Evolutionary conservation across 2,113 vertebrate species (phyloP), one percentile per base, ranked within the genome.

Genomic region (Dasyornis broadbenti): DNA sequence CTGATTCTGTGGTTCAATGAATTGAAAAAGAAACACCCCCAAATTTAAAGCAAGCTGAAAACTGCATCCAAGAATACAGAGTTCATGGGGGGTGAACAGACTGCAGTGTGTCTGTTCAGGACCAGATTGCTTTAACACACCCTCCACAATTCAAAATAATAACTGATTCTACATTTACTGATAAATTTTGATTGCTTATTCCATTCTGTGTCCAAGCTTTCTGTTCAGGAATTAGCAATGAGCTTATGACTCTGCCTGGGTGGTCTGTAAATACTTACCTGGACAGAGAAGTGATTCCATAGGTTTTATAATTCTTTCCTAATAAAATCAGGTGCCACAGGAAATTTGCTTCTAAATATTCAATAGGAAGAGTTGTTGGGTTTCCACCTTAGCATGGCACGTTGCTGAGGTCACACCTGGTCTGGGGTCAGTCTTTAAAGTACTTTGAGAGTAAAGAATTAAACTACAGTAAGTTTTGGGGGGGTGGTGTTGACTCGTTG

Each of bases 401-500:
- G 12, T 37, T 61, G 30, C 64, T 52, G 4, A 37, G 64, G 33
- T 50, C 14, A 50, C n/a, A 47, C 23, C 31, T 40, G 23, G 7
- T 4, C n/a, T 59, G 63, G 54, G 33, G 10, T 44, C 54, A 33
- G 44, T 11, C 33, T 50, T 39, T 33, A 3, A 49, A 45, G 54
- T 23, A 21, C 54, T 40, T 39, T 2, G 20, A 68, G 66, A 47
- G 37, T 19, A 31, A 82, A 57, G 23, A 60, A 30, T 30, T 59
- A 22, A 86, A 20, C 10, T 30, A 10, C 54, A 37, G 5, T 13
- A 47, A 19, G 20, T 47, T 52, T 39, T 9, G 8, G 15, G 5
- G 7, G 31, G 12, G 12, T 7, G 6, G 7, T 65, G 27, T 73
- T 73, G 26, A n/a, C 20, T 7, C 0, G 0, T 1, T 26, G 27